Conservation (phyloP, 2,113 vertebrate species). For the Gallinago paraguaiae region DNA sequence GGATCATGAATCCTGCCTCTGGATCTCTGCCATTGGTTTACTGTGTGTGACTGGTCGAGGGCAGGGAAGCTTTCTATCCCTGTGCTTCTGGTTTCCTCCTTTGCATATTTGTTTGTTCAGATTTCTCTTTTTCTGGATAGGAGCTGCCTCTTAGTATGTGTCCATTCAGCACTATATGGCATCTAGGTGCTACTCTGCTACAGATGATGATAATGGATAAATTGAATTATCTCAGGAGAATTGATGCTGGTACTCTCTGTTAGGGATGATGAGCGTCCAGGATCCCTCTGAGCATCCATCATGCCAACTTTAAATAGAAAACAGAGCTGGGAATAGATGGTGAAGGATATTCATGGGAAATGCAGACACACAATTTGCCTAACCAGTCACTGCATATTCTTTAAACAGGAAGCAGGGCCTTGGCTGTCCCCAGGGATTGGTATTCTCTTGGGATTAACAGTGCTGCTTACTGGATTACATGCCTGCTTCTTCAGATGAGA, state of each 20-base stretch:
- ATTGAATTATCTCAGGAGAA: conserved; percentile 31
- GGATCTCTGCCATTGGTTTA: background rate
- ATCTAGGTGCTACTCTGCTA: background rate
- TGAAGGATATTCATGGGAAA: conserved; percentile 11
- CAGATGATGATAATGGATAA: conserved; percentile 26
- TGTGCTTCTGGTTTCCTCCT: background rate
- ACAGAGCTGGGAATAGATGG: background rate
- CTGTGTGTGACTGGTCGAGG: background rate
- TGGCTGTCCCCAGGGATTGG: background rate
- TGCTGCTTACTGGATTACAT: background rate
- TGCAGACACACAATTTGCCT: conserved; percentile 32
- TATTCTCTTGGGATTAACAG: background rate
- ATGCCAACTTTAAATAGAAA: conserved; percentile 41
- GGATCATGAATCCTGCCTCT: background rate
- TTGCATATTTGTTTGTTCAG: background rate
- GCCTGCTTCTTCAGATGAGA: conserved; percentile 36
- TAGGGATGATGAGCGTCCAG: conserved; percentile 29
- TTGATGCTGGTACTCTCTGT: conserved; percentile 31
- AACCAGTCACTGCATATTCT: conserved; percentile 1
- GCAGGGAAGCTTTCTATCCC: background rate
- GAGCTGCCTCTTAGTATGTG: background rate
- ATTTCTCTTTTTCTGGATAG: background rate
- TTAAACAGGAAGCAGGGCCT: conserved; percentile 36
- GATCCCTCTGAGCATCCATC: conserved; percentile 14
- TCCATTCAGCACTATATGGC: background rate